Evolutionary conservation across 2,113 vertebrate genomes (phyloP).

Genomic region (Cisticola juncidis): DNA sequence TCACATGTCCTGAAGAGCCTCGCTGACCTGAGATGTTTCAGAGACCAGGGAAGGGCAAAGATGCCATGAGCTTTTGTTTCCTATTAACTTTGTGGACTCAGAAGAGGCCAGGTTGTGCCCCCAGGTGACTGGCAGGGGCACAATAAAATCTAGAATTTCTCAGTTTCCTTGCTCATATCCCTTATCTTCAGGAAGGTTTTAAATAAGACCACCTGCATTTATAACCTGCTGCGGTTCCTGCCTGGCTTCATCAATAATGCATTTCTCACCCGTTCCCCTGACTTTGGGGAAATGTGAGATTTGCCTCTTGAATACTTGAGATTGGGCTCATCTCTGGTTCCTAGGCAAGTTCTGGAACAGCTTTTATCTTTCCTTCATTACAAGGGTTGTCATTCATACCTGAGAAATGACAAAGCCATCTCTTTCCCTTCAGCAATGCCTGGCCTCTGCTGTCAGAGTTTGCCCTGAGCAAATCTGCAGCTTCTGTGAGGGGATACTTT

Average conservation of each 20-base stretch:
- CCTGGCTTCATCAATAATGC: background rate
- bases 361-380: slow-evolving; percentile 17
- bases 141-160: background rate
- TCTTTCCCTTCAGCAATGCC: background rate
- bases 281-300: background rate
- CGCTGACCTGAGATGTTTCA: slow-evolving; percentile 20
- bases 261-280: background rate
- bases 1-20: background rate
- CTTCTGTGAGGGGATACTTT: background rate
- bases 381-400: slow-evolving; percentile 10
- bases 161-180: background rate
- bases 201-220: background rate
- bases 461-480: background rate
- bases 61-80: background rate
- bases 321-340: background rate
- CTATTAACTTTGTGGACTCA: background rate
- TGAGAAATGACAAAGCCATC: background rate
- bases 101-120: background rate
- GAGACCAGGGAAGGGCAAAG: background rate
- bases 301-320: background rate
- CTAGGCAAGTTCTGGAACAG: background rate
- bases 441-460: slow-evolving; percentile 10
- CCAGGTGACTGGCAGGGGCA: background rate
- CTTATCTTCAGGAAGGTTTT: background rate
- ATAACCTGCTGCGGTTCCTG: background rate